phyloP scores from a whole-genome alignment of 2,797 vertebrate species.

The Podarcis lilfordi region DNA sequence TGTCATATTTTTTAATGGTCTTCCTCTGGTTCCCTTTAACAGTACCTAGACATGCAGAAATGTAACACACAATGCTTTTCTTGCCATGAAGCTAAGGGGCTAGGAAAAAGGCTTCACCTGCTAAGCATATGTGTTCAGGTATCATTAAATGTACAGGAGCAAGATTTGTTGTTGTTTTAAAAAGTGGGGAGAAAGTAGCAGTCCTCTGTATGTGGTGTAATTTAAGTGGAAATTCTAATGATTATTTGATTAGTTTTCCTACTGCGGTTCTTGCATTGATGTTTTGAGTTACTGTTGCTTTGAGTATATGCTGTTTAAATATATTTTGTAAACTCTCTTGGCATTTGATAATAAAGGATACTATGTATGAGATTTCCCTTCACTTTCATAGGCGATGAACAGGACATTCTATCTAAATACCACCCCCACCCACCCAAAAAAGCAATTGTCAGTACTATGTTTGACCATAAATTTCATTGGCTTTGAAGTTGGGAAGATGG shows the following conservation, averaged over 20 bases:
- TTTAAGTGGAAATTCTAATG: neutral
- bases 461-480: neutral
- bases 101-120: neutral
- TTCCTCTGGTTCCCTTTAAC: neutral
- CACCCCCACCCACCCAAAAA: no score
- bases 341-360: no score
- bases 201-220: neutral
- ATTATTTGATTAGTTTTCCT: neutral
- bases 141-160: neutral
- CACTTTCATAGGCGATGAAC: neutral
- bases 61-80: neutral
- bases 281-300: no score
- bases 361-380: neutral
- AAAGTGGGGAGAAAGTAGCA: neutral
- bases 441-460: neutral
- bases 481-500: neutral
- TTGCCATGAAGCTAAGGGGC: neutral
- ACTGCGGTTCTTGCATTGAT: no score
- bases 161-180: neutral
- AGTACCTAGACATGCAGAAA: neutral
- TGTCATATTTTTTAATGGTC: neutral
- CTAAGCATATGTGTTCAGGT: neutral
- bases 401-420: neutral
- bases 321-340: no score
- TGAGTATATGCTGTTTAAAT: no score